A percentile compares a stretch with the other conserved stretches of the same genome.
Conservation (phyloP, 2,797 vertebrate genomes). For the Adrianichthys oophorus region DNA sequence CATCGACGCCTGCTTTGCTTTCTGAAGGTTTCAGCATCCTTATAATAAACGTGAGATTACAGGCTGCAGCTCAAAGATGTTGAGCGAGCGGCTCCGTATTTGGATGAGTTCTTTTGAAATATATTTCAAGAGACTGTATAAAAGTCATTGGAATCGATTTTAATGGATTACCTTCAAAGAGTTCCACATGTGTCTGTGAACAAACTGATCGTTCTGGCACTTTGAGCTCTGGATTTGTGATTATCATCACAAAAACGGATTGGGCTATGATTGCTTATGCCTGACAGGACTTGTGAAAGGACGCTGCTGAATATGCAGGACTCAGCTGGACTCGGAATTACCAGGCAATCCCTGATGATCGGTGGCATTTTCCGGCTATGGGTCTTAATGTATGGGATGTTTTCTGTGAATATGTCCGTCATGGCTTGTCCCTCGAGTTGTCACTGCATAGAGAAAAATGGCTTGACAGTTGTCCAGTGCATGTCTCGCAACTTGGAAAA, state of each 20-base stretch:
- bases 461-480: constrained; percentile 86
- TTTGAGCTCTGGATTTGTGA: constrained; percentile 26
- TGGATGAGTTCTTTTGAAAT: constrained; percentile 34
- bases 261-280: constrained; percentile 52
- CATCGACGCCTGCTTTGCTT: constrained; percentile 6
- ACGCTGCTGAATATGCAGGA: constrained; percentile 70
- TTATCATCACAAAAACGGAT: constrained; percentile 19
- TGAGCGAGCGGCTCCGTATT: constrained; percentile 17
- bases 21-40: constrained; percentile 25
- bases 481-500: constrained; percentile 84
- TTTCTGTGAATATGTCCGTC: constrained; percentile 42
- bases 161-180: constrained; percentile 40
- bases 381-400: constrained; percentile 57
- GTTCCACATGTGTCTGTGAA: constrained; percentile 3
- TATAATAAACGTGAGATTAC: constrained; percentile 30
- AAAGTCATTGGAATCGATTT: constrained; percentile 24
- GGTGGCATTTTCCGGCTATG: constrained; percentile 43
- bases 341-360: constrained; percentile 41
- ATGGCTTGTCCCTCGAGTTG: constrained; percentile 84
- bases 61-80: constrained; percentile 35
- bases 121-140: constrained; percentile 33
- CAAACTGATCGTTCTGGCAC: constrained; percentile 10
- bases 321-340: constrained; percentile 44
- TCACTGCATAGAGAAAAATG: constrained; percentile 83
- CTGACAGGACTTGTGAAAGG: constrained; percentile 54